phyloP scores from a whole-genome alignment of 2,113 vertebrate species.

The Sminthopsis crassicaudata region DNA sequence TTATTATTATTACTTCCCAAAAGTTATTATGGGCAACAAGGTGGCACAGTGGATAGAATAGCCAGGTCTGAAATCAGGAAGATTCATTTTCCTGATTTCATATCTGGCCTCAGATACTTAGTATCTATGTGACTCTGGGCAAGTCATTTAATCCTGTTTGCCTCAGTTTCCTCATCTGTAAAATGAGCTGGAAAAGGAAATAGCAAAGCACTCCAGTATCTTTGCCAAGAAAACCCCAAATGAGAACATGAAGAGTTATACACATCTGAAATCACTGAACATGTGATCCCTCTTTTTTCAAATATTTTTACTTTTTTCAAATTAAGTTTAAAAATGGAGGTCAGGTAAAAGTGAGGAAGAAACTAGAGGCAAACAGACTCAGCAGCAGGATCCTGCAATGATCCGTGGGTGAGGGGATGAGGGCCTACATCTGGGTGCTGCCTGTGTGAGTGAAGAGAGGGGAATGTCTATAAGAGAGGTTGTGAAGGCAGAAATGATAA shows the following conservation, averaged over 20 bases:
- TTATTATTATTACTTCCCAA: background rate
- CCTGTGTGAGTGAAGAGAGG: background rate
- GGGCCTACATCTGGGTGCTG: background rate
- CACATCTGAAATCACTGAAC: background rate
- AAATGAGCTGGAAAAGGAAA: background rate
- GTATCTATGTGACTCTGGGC: background rate
- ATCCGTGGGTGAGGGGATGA: background rate
- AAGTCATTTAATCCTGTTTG: background rate
- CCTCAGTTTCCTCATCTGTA: background rate
- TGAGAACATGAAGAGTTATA: background rate
- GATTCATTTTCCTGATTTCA: background rate
- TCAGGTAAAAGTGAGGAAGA: background rate
- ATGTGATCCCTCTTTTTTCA: no score
- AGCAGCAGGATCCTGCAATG: background rate
- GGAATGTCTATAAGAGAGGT: background rate
- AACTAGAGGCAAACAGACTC: background rate
- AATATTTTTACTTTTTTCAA: no score
- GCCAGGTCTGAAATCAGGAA: background rate
- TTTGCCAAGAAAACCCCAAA: background rate
- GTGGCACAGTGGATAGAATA: background rate
- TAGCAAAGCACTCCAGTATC: background rate
- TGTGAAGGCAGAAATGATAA: background rate
- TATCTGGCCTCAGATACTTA: background rate
- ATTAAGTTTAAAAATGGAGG: background rate
- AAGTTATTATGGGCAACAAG: background rate